phyloP scores from a whole-genome alignment of 37 sponge, comb jelly and placozoan species.

The Petrosia ficiformis region DNA sequence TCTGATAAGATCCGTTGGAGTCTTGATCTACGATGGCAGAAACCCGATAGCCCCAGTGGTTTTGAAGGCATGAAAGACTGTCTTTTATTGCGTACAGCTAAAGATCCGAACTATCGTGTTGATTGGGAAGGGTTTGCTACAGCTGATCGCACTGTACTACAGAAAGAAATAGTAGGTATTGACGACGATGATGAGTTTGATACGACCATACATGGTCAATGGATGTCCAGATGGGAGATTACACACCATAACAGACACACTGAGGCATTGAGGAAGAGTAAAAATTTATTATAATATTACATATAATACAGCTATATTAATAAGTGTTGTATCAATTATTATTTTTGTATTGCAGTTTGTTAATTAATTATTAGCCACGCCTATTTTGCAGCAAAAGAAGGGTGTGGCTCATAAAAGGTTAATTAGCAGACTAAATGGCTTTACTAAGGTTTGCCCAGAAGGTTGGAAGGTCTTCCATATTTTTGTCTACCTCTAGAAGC shows the following conservation, averaged over 20 bases:
- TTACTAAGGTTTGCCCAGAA: too few relatives aligned
- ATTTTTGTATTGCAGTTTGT: too few relatives aligned
- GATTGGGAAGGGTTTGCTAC: conserved; percentile 72
- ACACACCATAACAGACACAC: conserved; percentile 86
- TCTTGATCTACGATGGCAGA: conserved; percentile 83
- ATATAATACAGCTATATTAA: too few relatives aligned
- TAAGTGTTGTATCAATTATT: too few relatives aligned
- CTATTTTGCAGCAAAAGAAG: too few relatives aligned
- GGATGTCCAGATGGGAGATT: conserved; percentile 88
- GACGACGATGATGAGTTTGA: conserved; percentile 51
- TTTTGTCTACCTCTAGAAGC: too few relatives aligned
- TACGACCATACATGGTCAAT: conserved; percentile 83
- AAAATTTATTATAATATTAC: conserved; percentile 29
- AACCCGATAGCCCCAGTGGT: conserved; percentile 63
- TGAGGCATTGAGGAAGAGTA: conserved; percentile 11
- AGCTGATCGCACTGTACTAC: conserved; percentile 48
- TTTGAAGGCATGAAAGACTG: conserved; percentile 65
- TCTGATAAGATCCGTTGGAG: conserved; percentile 82
- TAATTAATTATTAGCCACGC: too few relatives aligned
- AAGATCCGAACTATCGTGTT: conserved; percentile 45
- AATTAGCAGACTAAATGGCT: too few relatives aligned
- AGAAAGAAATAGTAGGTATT: neutral
- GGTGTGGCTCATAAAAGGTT: too few relatives aligned
- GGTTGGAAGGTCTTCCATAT: too few relatives aligned
- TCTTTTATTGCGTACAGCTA: conserved; percentile 50